phyloP scores from a whole-genome alignment of 2,888 invertebrate species.

The Ophioninae sp. region DNA sequence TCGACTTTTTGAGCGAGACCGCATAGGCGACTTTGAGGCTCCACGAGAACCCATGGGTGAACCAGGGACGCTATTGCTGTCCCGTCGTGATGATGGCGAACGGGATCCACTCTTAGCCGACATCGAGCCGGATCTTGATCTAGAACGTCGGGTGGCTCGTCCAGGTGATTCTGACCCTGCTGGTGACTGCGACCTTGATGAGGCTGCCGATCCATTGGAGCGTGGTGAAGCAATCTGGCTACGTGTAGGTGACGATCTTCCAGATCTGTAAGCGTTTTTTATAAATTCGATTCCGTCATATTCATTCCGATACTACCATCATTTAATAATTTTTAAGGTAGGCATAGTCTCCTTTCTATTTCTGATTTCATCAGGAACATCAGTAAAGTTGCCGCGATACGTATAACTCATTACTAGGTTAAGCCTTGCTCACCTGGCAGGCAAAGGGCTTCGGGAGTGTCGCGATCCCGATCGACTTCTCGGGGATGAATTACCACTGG shows the following conservation, averaged over 20 bases:
- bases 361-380: not conserved
- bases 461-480: slow-evolving; percentile 67
- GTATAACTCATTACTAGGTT: not conserved
- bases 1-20: slow-evolving; percentile 56
- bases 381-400: not conserved
- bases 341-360: not conserved
- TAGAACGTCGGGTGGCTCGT: slow-evolving; percentile 23
- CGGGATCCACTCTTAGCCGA: slow-evolving; percentile 66
- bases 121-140: slow-evolving; percentile 63
- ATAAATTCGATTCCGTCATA: not conserved
- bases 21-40: slow-evolving; percentile 60
- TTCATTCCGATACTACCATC: not conserved
- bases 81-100: slow-evolving; percentile 66
- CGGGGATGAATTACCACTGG: slow-evolving; percentile 58
- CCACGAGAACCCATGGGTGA: slow-evolving; percentile 69
- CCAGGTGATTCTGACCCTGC: slow-evolving; percentile 64
- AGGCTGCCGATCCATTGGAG: slow-evolving; percentile 70
- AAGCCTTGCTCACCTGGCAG: slow-evolving; percentile 62
- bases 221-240: slow-evolving; percentile 72
- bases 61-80: slow-evolving; percentile 61
- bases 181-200: slow-evolving; percentile 65
- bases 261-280: slow-evolving; percentile 65
- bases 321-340: not conserved
- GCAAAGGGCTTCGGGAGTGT: slow-evolving; percentile 67
- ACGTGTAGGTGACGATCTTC: slow-evolving; percentile 67